Evolutionary conservation across 2,113 vertebrate genomes (phyloP), one percentile per base, ranked within the genome.

Genomic region (Halichoerus grypus): DNA sequence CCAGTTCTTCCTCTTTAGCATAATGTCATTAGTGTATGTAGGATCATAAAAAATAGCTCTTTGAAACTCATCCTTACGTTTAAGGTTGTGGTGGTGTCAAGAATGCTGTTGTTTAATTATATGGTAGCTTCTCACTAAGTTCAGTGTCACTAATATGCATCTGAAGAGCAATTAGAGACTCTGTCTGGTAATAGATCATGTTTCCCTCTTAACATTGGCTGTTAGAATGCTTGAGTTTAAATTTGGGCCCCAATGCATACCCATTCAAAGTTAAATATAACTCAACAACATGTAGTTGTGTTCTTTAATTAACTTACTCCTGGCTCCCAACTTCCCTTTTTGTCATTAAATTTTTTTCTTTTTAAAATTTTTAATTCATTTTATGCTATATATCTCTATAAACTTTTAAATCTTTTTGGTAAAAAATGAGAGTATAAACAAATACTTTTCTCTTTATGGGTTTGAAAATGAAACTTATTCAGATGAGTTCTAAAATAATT

Each of bases 391-490:
- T 92, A 2, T 72, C 49, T 93, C n/a, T 18, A 39, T 86, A 83
- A 65, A 46, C 11, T 57, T 49, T 33, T 80, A 74, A 83, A 57
- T 61, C 14, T 91, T 96, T 93, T 84, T 95, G 53, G 13, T 95
- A 74, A 74, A 76, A 84, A 69, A 55, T 46, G 18, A 46, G 13
- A 69, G 71, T 22, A 49, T 86, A 55, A 39, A 49, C 18, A 94
- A 39, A 90, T 74, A 31, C 12, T 36, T 63, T 57, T 39, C 15
- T 95, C 7, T 14, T 46, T 76, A 69, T 74, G 14, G 31, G 24
- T 79, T 91, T 96, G 31, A 81, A 94, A 92, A 65, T 84, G 59
- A 69, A 95, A 61, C 39, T 90, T 49, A 76, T 49, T 88, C 13
- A 71, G 5, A 57, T 53, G 71, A 88, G 16, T 39, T 87, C 63